Conservation (phyloP, 2,113 vertebrate genomes). For the Bostrychus sinensis region DNA sequence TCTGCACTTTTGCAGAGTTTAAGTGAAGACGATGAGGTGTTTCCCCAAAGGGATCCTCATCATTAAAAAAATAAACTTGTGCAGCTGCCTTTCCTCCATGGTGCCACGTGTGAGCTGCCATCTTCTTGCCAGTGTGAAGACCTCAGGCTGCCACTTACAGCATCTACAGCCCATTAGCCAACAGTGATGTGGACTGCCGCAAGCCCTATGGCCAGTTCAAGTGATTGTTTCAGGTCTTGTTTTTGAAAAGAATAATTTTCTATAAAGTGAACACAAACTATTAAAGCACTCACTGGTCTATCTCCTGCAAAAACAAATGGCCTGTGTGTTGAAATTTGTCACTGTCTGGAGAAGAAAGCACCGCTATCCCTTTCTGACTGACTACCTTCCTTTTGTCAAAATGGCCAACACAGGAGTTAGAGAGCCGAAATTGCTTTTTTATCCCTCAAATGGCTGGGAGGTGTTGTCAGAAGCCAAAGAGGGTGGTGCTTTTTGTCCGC, state of each 20-base stretch:
- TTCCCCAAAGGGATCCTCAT: constrained; percentile 51
- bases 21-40: constrained; percentile 45
- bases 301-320: constrained; percentile 29
- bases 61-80: constrained; percentile 1
- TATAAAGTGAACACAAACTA: constrained; percentile 30
- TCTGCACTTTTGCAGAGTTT: constrained; percentile 37
- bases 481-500: constrained; percentile 36
- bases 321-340: constrained; percentile 59
- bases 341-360: constrained; percentile 52
- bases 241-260: constrained; percentile 12
- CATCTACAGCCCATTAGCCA: constrained; percentile 35
- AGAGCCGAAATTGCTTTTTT: constrained; percentile 68
- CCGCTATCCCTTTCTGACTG: constrained; percentile 33
- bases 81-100: constrained; percentile 37
- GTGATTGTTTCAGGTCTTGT: constrained; percentile 28
- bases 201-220: constrained; percentile 30
- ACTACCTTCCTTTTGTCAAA: constrained; percentile 43
- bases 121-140: constrained; percentile 24
- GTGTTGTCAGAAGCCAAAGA: constrained; percentile 52
- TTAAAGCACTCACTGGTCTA: constrained; percentile 16
- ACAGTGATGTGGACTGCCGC: constrained; percentile 30
- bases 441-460: constrained; percentile 62
- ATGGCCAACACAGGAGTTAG: constrained; percentile 29
- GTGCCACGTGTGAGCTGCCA: constrained; percentile 42
- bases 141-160: constrained; percentile 22